phyloP scores from a whole-genome alignment of 2,888 invertebrate genomes.

The Elaeidobius kamerunicus region DNA sequence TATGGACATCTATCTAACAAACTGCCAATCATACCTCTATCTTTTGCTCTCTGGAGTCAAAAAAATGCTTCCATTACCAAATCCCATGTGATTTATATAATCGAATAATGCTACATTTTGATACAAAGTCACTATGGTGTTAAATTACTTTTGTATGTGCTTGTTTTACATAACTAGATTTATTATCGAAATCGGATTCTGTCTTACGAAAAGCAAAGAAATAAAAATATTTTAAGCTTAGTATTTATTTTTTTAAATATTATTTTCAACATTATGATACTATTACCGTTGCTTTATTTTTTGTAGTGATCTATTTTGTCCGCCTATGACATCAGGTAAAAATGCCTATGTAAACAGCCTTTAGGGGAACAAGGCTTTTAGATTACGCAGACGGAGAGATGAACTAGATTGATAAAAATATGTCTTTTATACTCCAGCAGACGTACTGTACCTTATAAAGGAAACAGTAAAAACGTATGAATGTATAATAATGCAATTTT shows the following conservation, averaged over 20 bases:
- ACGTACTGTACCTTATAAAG: background rate
- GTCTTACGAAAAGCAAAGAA: no score
- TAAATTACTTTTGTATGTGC: no score
- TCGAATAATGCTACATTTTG: conserved; percentile 1
- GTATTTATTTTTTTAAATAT: no score
- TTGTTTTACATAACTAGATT: no score
- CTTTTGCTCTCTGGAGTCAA: background rate
- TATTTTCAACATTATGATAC: no score
- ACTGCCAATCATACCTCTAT: conserved; percentile 1
- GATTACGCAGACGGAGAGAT: conserved; percentile 10
- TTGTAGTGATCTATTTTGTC: background rate
- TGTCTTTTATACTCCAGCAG: background rate
- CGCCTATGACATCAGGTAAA: conserved; percentile 4
- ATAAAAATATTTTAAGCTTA: no score
- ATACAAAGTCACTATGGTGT: no score
- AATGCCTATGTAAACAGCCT: conserved; percentile 8
- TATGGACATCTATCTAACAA: conserved; percentile 1
- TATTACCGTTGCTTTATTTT: no score
- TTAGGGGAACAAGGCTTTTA: background rate
- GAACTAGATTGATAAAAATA: conserved; percentile 14
- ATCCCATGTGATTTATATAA: background rate
- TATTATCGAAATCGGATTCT: no score
- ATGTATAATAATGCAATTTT: background rate
- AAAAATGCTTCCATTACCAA: background rate
- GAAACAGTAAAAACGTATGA: no score